Evolutionary conservation across 2,797 vertebrate species (phyloP).

Genomic region (Chelonia mydas): DNA sequence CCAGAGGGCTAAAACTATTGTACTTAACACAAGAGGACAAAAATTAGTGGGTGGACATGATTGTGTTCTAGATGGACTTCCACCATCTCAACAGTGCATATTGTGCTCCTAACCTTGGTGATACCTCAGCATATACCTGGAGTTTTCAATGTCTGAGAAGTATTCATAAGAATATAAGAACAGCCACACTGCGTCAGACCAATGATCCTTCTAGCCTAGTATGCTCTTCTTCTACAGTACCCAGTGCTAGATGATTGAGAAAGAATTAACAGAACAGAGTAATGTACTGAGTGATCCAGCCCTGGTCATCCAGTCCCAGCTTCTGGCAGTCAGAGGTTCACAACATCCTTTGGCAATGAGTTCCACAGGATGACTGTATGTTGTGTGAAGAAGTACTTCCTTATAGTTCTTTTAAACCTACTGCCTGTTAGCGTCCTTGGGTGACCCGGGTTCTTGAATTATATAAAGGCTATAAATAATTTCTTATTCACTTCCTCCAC

Average conservation of each 20-base stretch:
- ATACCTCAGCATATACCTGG: not conserved
- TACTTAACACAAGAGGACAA: rapidly evolving
- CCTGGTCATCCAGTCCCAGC: not conserved
- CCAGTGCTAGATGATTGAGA: no score
- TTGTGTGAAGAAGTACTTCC: not conserved
- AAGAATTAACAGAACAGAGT: no score
- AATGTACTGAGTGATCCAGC: not conserved
- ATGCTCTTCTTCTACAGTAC: no score
- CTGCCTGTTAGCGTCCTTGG: not conserved
- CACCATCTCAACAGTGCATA: not conserved
- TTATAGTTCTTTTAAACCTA: not conserved
- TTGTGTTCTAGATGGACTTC: not conserved
- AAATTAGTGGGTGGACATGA: rapidly evolving
- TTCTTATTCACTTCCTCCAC: not conserved
- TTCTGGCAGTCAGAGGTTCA: not conserved
- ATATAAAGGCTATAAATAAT: not conserved
- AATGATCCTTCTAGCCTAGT: no score
- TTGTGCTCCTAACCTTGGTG: not conserved
- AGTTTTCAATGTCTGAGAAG: not conserved
- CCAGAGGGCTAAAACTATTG: not conserved
- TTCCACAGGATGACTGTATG: not conserved
- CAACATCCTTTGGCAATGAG: not conserved
- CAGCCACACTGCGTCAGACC: no score
- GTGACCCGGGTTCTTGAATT: not conserved
- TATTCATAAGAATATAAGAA: no score